Conservation (phyloP, 1,140 invertebrate genomes). For the Achroia grisella region DNA sequence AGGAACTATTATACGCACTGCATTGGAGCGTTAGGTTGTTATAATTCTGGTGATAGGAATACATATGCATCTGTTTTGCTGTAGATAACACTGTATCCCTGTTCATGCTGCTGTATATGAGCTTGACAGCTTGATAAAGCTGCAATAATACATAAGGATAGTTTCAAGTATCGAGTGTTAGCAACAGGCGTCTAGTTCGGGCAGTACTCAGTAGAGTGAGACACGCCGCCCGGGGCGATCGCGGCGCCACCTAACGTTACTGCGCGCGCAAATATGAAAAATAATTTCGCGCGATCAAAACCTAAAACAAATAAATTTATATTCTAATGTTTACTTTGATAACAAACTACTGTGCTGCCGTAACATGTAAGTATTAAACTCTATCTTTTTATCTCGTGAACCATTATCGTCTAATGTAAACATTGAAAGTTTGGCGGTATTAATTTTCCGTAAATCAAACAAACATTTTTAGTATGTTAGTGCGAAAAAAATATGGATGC, state of each 20-base stretch:
- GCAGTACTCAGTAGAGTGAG: background rate
- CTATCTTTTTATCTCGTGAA: slow-evolving; percentile 1
- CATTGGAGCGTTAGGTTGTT: too few species aligned
- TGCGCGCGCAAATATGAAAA: background rate
- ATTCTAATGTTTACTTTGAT: slow-evolving; percentile 1
- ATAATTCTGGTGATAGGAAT: too few species aligned
- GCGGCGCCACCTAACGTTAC: background rate
- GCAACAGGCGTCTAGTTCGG: background rate
- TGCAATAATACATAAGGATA: background rate
- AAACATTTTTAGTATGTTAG: background rate
- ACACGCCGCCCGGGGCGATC: background rate
- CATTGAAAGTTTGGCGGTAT: slow-evolving; percentile 3
- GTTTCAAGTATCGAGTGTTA: background rate
- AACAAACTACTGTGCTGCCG: slow-evolving; percentile 1
- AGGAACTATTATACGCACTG: too few species aligned
- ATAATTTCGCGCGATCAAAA: slow-evolving; percentile 1
- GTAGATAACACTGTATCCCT: too few species aligned
- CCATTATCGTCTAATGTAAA: slow-evolving; percentile 1
- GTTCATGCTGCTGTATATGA: too few species aligned
- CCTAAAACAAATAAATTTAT: slow-evolving; percentile 3
- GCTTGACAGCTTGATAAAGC: background rate
- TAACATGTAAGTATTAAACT: background rate
- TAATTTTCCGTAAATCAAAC: slow-evolving; percentile 5
- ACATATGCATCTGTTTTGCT: too few species aligned
- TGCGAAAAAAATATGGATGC: background rate